A percentile compares a stretch with the other conserved stretches of the same genome.
These are phyloP conservation scores for Lophotriccus pileatus DNA, from an alignment of 2,797 vertebrate genomes.

Conservation along the genomic window DNA sequence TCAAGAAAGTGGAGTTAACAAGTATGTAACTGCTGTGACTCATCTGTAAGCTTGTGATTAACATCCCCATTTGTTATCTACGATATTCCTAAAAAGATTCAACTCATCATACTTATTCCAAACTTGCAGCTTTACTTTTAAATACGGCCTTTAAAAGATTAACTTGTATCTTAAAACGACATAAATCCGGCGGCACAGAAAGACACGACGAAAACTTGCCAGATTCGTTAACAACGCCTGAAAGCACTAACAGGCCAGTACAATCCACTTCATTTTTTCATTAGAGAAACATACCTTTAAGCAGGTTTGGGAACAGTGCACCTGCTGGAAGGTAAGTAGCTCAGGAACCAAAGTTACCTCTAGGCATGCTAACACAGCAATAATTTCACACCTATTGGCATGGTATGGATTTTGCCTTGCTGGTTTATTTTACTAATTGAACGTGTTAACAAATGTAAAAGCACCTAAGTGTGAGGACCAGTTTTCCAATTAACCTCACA, in stretches of 20 bases:
- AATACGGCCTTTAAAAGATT: not conserved
- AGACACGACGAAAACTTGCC: not conserved
- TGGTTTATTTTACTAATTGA: not conserved
- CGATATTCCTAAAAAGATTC: not conserved
- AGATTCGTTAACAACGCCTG: not conserved
- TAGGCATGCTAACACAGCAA: not conserved
- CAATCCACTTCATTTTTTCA: not conserved
- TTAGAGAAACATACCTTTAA: not conserved
- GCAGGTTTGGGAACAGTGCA: not conserved
- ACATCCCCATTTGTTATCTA: not conserved
- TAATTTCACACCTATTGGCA: accelerated
- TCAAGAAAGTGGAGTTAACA: not conserved
- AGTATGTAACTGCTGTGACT: not conserved
- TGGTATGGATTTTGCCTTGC: not conserved
- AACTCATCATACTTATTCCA: not conserved
- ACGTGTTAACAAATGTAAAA: not conserved
- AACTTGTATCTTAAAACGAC: not conserved
- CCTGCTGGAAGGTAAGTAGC: not conserved
- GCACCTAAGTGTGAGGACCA: not conserved
- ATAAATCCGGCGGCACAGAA: not conserved
- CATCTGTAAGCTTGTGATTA: not conserved
- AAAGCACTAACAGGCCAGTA: not conserved
- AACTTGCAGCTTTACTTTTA: not conserved
- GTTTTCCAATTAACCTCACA: not conserved
- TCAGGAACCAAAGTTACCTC: not conserved